Percentiles rank a stretch among this genome's conserved stretches.
phyloP scores from a whole-genome alignment of 2,888 invertebrate genomes.

The Yponomeuta sedellus region DNA sequence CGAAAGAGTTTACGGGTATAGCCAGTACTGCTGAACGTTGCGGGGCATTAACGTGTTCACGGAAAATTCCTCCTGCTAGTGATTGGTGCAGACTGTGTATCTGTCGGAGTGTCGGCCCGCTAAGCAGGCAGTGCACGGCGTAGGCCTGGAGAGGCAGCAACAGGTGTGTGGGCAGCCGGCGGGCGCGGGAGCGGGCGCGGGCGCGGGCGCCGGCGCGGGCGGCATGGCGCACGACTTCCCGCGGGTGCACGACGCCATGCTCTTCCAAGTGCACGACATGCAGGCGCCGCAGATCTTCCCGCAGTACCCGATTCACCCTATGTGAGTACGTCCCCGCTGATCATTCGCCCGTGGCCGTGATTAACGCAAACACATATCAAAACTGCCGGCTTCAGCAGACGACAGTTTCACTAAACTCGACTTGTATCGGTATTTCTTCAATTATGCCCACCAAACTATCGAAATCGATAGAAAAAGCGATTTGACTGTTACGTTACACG shows the following conservation, averaged over 20 bases:
- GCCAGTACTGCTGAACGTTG: too few species aligned
- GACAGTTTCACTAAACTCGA: background rate
- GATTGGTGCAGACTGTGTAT: too few species aligned
- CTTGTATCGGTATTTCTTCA: too few species aligned
- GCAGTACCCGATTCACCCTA: background rate
- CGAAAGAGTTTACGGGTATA: too few species aligned
- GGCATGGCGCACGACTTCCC: constrained; percentile 46
- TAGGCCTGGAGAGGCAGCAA: background rate
- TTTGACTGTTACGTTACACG: too few species aligned
- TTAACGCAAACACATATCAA: background rate
- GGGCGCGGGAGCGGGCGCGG: constrained; percentile 16
- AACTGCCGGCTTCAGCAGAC: background rate
- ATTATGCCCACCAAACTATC: too few species aligned
- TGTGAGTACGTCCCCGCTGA: background rate
- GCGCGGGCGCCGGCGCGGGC: too few species aligned
- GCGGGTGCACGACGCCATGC: constrained; percentile 42
- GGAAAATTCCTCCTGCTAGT: too few species aligned
- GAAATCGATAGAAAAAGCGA: too few species aligned
- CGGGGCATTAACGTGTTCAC: too few species aligned
- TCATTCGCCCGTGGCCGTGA: background rate
- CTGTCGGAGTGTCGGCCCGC: too few species aligned
- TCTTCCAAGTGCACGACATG: constrained; percentile 43
- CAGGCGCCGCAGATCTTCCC: constrained; percentile 23
- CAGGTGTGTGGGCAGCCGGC: constrained; percentile 16
- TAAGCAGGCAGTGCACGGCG: background rate